Conservation (phyloP, 2,113 vertebrate species). For the Odocoileus hemionus region DNA sequence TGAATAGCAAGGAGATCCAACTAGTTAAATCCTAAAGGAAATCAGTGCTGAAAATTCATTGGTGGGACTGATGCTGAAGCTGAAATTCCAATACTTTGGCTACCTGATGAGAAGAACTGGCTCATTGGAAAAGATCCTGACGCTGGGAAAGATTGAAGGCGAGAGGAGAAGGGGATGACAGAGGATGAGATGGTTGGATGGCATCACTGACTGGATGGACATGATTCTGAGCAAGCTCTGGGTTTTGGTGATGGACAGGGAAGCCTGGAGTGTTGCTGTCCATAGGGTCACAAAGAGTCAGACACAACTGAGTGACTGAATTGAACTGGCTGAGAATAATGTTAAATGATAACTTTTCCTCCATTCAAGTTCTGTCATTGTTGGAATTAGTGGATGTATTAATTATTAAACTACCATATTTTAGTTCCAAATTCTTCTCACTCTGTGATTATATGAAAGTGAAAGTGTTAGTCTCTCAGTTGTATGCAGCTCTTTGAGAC, state of each 20-base stretch:
- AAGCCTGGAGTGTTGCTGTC: no score
- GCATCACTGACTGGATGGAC: not conserved
- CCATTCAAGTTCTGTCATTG: not conserved
- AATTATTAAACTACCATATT: not conserved
- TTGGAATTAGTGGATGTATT: not conserved
- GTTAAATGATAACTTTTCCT: not conserved
- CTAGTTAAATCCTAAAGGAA: not conserved
- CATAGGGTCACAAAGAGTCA: no score
- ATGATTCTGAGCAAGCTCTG: not conserved
- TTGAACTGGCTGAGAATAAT: no score
- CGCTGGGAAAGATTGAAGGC: not conserved
- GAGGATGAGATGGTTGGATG: not conserved
- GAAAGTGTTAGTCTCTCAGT: no score
- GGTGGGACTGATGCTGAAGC: not conserved
- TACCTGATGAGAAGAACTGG: not conserved
- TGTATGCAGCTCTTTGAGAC: no score
- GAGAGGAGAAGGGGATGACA: not conserved
- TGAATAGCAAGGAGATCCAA: not conserved
- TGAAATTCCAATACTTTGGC: not conserved
- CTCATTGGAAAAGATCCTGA: not conserved
- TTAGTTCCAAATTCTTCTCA: not conserved
- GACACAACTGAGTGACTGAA: no score
- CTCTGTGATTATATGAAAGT: not conserved
- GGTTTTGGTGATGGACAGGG: no score
- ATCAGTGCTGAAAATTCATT: not conserved